Evolutionary conservation across 2,888 invertebrate species (phyloP), one percentile per base, ranked within the genome.

Genomic region (Meteorus colon): DNA sequence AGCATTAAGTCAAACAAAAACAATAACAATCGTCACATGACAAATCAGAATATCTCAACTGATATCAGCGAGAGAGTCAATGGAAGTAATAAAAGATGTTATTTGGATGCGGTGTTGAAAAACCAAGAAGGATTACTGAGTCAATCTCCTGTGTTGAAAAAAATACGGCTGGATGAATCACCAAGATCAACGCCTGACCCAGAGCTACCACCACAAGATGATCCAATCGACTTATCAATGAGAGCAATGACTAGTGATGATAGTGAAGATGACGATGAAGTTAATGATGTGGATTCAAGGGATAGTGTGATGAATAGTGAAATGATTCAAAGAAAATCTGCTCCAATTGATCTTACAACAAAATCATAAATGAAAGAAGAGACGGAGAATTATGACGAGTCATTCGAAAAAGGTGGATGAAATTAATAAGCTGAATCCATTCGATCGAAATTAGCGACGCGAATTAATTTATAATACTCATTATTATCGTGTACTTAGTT

Each of bases 171-270:
- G 68, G 80, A 81, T 69, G 63, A 76, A 63, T 82, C 91, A 88
- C 79, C 91, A 88, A 70, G 90, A 87, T 75, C 75, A 51, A 55
- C 91, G 90, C 75, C 91, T 89, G n/a, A 91, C 89, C 10, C 90
- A 88, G 62, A 91, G 90, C 80, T 89, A 0, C 90, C 91, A 0
- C 88, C 91, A 0, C 95, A 95, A 86, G 95, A 95, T 81, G 93
- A 94, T 85, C 96, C 96, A 1, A 96, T 96, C 88, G 96, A 96
- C 86, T 89, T 96, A 79, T 95, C 95, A 51, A 94, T 95, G 90
- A 95, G 94, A 84, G 92, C 93, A 0, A 62, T 75, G 12, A 55
- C 71, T 85, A 19, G 88, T 85, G 82, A 83, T 82, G 71, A 69
- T 85, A 12, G 88, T 85, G 81, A 83, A 82, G 70, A 84, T 0